phyloP scores from a whole-genome alignment of 35 echinoderm and acorn worm species.

The Diadema setosum region DNA sequence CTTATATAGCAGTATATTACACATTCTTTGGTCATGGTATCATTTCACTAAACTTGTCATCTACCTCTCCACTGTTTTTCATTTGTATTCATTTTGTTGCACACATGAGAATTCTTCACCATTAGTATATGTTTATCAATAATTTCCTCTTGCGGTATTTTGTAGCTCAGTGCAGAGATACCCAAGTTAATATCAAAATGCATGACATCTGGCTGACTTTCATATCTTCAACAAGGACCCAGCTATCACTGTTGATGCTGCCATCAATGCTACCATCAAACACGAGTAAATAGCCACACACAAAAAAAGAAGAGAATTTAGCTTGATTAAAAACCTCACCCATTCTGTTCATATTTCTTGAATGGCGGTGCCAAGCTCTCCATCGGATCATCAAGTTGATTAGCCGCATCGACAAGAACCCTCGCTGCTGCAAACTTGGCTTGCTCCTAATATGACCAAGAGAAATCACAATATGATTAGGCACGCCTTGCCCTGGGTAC shows the following conservation, averaged over 20 bases:
- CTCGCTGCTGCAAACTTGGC: slow-evolving; percentile 45
- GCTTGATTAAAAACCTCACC: slow-evolving; percentile 40
- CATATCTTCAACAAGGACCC: neutral
- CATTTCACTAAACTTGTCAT: too few species aligned
- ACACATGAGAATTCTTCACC: too few species aligned
- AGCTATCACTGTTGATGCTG: neutral
- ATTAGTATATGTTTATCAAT: too few species aligned
- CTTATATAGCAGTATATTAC: too few species aligned
- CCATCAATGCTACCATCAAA: neutral
- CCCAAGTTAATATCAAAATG: too few species aligned
- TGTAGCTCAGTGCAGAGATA: too few species aligned
- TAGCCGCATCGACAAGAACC: slow-evolving; percentile 72
- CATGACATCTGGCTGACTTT: too few species aligned
- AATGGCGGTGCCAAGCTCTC: slow-evolving; percentile 56
- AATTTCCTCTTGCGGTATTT: too few species aligned
- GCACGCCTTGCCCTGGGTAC: neutral
- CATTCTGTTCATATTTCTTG: slow-evolving; percentile 93
- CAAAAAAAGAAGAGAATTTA: neutral
- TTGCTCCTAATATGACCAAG: slow-evolving; percentile 60
- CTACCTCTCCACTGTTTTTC: too few species aligned
- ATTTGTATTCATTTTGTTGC: too few species aligned
- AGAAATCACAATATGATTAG: neutral
- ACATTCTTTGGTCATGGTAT: too few species aligned
- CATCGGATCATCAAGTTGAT: slow-evolving; percentile 84
- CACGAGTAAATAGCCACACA: neutral